Conservation (phyloP, 2,113 vertebrate species). For the Ascaphus truei region DNA sequence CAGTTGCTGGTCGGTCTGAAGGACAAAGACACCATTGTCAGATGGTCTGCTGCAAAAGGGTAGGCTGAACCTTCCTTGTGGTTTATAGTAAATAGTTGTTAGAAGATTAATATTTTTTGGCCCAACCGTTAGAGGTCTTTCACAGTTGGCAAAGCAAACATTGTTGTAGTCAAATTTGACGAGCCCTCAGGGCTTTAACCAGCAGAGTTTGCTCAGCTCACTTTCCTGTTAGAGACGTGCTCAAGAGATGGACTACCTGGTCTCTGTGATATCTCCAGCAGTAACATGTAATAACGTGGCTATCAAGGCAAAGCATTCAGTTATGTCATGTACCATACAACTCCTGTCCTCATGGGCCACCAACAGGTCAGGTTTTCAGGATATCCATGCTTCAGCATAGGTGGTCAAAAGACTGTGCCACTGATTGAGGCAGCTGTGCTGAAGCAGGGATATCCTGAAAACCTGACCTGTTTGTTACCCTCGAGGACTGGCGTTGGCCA, state of each 20-base stretch:
- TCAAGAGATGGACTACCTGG: no score
- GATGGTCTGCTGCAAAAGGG: slow-evolving; percentile 98
- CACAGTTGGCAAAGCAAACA: not conserved
- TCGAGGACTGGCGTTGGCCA: no score
- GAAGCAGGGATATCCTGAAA: no score
- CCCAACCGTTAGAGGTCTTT: not conserved
- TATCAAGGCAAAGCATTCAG: no score
- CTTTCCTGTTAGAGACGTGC: slow-evolving; percentile 10
- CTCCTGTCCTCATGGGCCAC: no score
- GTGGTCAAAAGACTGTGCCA: no score
- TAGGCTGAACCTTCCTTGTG: slow-evolving; percentile 51
- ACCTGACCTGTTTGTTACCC: no score
- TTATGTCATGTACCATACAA: no score
- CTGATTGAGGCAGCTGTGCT: no score
- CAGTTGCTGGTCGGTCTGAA: slow-evolving; percentile 87
- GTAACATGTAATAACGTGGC: no score
- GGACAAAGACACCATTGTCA: slow-evolving; percentile 91
- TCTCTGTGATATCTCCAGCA: not conserved
- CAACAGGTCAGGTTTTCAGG: no score
- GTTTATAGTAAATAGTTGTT: slow-evolving; percentile 2
- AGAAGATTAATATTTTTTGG: not conserved
- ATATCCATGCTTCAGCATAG: no score
- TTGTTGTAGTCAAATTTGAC: slow-evolving; percentile 17
- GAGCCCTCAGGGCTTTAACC: slow-evolving; percentile 13
- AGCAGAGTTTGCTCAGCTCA: slow-evolving; percentile 1